These are phyloP conservation scores for Saccostrea echinata DNA, from an alignment of 1,140 invertebrate species.

Conservation along the genomic window DNA sequence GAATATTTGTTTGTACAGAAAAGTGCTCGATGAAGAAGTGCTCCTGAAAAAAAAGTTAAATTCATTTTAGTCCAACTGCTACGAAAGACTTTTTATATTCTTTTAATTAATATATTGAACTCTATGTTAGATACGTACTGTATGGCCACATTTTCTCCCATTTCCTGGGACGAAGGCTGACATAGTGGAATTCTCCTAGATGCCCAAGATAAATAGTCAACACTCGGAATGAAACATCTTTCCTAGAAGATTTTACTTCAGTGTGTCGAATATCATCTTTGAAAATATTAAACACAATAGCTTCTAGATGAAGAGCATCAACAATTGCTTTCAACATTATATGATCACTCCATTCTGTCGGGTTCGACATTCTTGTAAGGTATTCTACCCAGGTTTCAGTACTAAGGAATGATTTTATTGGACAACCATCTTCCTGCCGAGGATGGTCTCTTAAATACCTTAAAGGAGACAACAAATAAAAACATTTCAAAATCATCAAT, in stretches of 20 bases:
- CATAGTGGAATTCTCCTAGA: slow-evolving; percentile 51
- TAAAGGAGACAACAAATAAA: too few species aligned
- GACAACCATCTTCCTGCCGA: slow-evolving; percentile 36
- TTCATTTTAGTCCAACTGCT: too few species aligned
- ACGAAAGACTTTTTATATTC: too few species aligned
- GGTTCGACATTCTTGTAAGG: slow-evolving; percentile 15
- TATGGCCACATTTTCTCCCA: background rate
- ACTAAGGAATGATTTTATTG: slow-evolving; percentile 3
- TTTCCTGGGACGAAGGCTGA: slow-evolving; percentile 48
- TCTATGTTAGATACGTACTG: background rate
- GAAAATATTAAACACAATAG: background rate
- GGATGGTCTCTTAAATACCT: slow-evolving; percentile 29
- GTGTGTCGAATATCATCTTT: background rate
- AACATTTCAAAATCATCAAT: too few species aligned
- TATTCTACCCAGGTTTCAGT: slow-evolving; percentile 43
- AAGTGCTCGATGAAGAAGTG: background rate
- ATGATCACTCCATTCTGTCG: slow-evolving; percentile 39
- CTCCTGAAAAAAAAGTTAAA: too few species aligned
- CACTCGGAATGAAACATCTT: too few species aligned
- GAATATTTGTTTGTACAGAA: background rate
- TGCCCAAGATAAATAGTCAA: slow-evolving; percentile 37
- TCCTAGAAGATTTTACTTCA: background rate
- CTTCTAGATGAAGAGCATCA: background rate
- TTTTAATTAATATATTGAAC: background rate
- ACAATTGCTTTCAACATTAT: background rate